phyloP scores from a whole-genome alignment of 2,113 vertebrate species.

The Forbesichthys agassizii region DNA sequence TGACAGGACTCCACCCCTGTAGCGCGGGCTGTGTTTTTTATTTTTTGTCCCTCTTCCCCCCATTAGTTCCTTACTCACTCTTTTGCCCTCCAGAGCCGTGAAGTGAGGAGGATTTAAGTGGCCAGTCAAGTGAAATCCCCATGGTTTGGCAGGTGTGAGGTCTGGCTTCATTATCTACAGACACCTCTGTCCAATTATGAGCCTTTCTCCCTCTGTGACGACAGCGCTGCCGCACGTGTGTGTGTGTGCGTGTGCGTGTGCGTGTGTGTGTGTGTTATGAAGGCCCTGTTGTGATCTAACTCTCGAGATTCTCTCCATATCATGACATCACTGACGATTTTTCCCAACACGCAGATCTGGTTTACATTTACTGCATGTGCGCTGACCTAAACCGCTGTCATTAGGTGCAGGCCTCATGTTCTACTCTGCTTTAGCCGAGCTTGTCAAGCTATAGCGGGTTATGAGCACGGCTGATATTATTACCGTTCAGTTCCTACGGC shows the following conservation, averaged over 20 bases:
- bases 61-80: constrained; percentile 77
- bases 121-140: constrained; percentile 78
- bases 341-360: constrained; percentile 30
- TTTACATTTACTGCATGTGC: constrained; percentile 17
- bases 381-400: constrained; percentile 12
- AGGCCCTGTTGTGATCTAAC: constrained; percentile 57
- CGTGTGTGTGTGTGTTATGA: constrained; percentile 21
- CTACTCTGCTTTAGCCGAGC: neutral
- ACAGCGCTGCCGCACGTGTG: constrained; percentile 55
- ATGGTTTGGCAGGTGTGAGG: constrained; percentile 78
- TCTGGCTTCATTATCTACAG: constrained; percentile 81
- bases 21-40: constrained; percentile 55
- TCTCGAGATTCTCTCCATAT: constrained; percentile 51
- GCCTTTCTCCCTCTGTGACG: constrained; percentile 71
- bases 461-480: neutral
- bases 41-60: constrained; percentile 42
- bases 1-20: constrained; percentile 77
- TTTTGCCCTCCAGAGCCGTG: constrained; percentile 75
- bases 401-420: constrained; percentile 18
- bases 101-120: constrained; percentile 77
- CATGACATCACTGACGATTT: constrained; percentile 56
- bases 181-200: constrained; percentile 82
- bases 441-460: neutral
- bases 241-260: constrained; percentile 20
- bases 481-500: constrained; percentile 14